Base-by-base conservation (phyloP, 2,113 vertebrate species). In the Antechinus flavipes region DNA sequence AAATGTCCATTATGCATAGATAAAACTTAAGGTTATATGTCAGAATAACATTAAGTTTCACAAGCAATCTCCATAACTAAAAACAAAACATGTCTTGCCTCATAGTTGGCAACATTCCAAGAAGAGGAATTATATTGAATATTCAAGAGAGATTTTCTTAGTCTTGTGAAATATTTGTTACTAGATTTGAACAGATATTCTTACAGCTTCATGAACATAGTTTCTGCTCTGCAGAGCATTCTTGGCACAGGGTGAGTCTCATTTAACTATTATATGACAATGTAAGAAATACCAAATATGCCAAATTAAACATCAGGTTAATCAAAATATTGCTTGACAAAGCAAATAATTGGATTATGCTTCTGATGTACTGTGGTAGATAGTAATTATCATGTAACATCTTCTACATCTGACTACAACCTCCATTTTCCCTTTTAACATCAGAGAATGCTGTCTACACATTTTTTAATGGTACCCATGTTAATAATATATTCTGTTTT, bases 381-480 rank as follows among this genome's bases (percentile, higher is more conserved):
- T 98, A 97, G 98, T 99, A 99, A 99, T 99, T 99, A 99, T 99
- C 99, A 99, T 98, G 98, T 98, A 99, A 98, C 98, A 97, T 99
- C 99, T 99, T 98, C 99, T 98, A 99, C 98, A 98, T 99, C 99
- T 98, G 98, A 99, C 97, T 98, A 99, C 98, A 99, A 99, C 99
- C 99, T 99, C 99, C 99, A 99, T 99, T 99, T 99, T 99, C 99
- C 99, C 98, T 98, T 99, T 99, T 98, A 98, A 98, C 98, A 99
- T 99, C 99, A 98, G 96, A 99, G 98, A 99, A 99, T 99, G 99
- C 99, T 99, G 99, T 99, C 99, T 99, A 99, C 99, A 99, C 99
- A 99, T 98, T 99, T 99, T 99, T 99, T 99, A 99, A 99, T 99
- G 98, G 99, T 98, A 98, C 99, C 99, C 99, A 97, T 99, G 99